A percentile compares a stretch with the other conserved stretches of the same genome.
These are phyloP conservation scores for Laterallus jamaicensis DNA, from an alignment of 2,113 vertebrate genomes.

Conservation along the genomic window DNA sequence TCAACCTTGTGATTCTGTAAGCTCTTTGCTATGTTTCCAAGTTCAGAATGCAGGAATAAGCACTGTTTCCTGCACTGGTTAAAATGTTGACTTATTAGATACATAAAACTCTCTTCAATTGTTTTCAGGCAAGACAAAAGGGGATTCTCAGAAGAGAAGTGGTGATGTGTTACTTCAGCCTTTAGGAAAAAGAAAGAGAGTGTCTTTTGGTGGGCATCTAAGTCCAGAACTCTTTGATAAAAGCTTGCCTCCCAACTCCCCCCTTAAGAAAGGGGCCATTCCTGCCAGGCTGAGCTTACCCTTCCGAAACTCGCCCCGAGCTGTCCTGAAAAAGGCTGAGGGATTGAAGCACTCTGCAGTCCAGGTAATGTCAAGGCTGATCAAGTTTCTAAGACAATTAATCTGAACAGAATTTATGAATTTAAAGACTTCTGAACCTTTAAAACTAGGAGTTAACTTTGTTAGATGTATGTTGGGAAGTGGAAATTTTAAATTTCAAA, in stretches of 20 bases:
- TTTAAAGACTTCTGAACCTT: not conserved
- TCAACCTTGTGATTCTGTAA: too few species aligned
- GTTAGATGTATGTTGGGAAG: not conserved
- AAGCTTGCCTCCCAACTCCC: constrained; percentile 85
- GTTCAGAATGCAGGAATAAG: not conserved
- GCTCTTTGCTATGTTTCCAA: not conserved
- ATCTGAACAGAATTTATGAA: not conserved
- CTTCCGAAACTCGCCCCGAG: constrained; percentile 44
- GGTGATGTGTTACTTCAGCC: not conserved
- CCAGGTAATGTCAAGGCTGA: constrained; percentile 51
- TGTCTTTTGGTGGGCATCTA: constrained; percentile 86
- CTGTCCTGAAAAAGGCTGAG: constrained; percentile 78
- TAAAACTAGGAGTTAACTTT: not conserved
- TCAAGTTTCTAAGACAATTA: not conserved
- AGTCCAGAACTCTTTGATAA: constrained; percentile 91
- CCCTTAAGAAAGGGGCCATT: constrained; percentile 80
- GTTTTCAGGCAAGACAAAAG: not conserved
- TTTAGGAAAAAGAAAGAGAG: constrained; percentile 80
- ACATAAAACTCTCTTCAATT: not conserved
- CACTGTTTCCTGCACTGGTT: not conserved
- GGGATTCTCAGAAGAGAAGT: constrained; percentile 71
- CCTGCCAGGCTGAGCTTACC: constrained; percentile 76
- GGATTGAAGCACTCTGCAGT: constrained; percentile 6
- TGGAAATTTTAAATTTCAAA: not conserved
- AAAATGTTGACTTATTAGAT: not conserved